Evolutionary conservation across 2,888 invertebrate species (phyloP).

Genomic region (Trissolcus brochymenae): DNA sequence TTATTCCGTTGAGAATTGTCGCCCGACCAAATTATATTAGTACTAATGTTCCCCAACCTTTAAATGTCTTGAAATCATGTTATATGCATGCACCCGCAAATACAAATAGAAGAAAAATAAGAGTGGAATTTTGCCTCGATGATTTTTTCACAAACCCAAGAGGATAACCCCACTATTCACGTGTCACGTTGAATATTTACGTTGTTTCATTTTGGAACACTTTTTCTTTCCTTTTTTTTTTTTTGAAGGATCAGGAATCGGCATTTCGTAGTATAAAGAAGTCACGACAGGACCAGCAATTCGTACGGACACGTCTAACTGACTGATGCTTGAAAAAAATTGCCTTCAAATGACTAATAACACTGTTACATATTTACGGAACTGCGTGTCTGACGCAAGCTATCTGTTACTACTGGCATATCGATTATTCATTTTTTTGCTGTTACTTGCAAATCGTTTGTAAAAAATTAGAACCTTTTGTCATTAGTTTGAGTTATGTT

Average conservation of each 20-base stretch:
- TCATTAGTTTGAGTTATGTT: conserved; percentile 28
- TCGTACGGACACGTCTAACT: conserved; percentile 30
- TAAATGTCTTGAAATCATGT: conserved; percentile 7
- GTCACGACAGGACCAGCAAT: conserved; percentile 26
- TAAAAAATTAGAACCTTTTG: conserved; percentile 21
- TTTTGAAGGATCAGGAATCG: conserved; percentile 9
- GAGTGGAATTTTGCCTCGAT: conserved; percentile 1
- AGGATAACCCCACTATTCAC: neutral
- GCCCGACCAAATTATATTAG: too few relatives aligned
- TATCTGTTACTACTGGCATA: conserved; percentile 39
- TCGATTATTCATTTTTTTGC: conserved; percentile 42
- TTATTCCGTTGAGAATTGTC: conserved; percentile 15
- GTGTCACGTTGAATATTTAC: conserved; percentile 18
- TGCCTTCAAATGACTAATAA: conserved; percentile 42
- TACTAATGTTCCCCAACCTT: conserved; percentile 5
- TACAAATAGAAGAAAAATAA: conserved; percentile 13
- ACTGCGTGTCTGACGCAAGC: conserved; percentile 33
- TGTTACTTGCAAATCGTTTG: conserved; percentile 15
- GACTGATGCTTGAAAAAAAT: conserved; percentile 27
- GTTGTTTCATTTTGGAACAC: conserved; percentile 8
- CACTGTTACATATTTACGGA: conserved; percentile 40
- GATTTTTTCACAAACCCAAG: conserved; percentile 6
- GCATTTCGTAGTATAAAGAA: conserved; percentile 36
- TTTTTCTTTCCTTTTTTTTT: conserved; percentile 2
- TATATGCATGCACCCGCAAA: neutral